Evolutionary conservation across 2,888 invertebrate genomes (phyloP), one percentile per base, ranked within the genome.

Genomic region (Spicauda simplicius): DNA sequence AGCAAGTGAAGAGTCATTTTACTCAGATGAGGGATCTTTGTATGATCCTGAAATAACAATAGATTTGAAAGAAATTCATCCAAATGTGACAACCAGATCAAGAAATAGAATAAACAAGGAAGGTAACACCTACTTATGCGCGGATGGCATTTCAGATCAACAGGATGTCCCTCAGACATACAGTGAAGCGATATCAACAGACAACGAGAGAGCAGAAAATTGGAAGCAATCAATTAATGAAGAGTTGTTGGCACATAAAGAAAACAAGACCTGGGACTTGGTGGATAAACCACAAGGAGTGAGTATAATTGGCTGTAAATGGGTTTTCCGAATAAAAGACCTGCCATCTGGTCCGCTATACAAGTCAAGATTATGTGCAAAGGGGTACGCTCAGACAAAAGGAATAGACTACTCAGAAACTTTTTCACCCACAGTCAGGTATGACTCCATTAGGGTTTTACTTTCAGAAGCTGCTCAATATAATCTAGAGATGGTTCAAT

Each of bases 391-490:
- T 45, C 73, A 74, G 37, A 68, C 4, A 37, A 0, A 70, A 64
- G 71, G 69, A 0, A 55, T 75, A 16, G 74, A 77, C 45, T 76
- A 74, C 25, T 59, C 56, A 11, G 75, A 77, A 71, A 69, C 53
- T 0, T 76, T 57, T 18, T 70, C 75, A 20, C 75, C 74, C 1
- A 74, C 74, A 6, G 72, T 74, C 0, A 74, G 75, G 50, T 76
- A 74, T 71, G 74, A 75, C 37, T 73, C 75, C 0, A 30, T 76
- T 8, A 30, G 72, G 45, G 18, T 74, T n/a, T 48, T 75, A 55
- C 59, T 75, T 25, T 72, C 72, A 54, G 63, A 66, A 52, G 74
- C 70, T n/a, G 70, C 65, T 57, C 71, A 72, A 60, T 19, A 72
- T 60, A 63, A 72, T 14, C 25, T 71, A 2, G 12, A 72, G 12